A percentile compares a stretch with the other conserved stretches of the same genome.
Evolutionary conservation across 2,797 vertebrate genomes (phyloP).

Genomic region (Periophthalmus magnuspinnatus): DNA sequence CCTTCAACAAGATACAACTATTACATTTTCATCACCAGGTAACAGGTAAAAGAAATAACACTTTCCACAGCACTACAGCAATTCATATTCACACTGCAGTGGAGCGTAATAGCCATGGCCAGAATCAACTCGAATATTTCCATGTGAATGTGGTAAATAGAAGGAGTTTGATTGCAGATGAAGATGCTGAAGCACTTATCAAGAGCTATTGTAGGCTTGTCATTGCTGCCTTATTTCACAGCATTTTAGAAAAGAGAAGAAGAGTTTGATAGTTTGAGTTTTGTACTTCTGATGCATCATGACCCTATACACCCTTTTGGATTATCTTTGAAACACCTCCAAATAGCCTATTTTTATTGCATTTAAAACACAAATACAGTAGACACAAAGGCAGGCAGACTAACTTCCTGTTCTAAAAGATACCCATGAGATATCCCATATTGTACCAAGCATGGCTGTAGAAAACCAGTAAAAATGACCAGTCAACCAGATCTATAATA

Average conservation of each 20-base stretch:
- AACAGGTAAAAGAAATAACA: constrained; percentile 32
- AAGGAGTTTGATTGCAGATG: constrained; percentile 32
- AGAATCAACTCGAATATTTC: constrained; percentile 27
- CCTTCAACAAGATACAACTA: constrained; percentile 32
- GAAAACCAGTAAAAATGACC: too few species aligned
- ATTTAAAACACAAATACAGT: neutral
- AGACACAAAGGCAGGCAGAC: neutral
- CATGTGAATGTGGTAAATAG: constrained; percentile 32
- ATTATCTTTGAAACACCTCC: neutral
- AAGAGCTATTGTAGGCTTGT: constrained; percentile 32
- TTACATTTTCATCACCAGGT: constrained; percentile 33
- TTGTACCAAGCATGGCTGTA: too few species aligned
- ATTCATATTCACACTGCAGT: constrained; percentile 28
- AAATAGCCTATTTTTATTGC: neutral
- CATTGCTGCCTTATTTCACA: constrained; percentile 42
- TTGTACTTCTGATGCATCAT: constrained; percentile 35
- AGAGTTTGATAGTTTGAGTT: constrained; percentile 31
- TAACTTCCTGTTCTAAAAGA: too few species aligned
- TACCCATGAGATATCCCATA: too few species aligned
- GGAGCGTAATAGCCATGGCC: neutral
- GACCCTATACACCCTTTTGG: neutral
- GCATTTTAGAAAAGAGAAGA: constrained; percentile 18
- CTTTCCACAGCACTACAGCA: constrained; percentile 3
- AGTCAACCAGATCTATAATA: too few species aligned
- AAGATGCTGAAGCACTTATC: constrained; percentile 34